Evolutionary conservation across 2,888 invertebrate genomes (phyloP).

Genomic region (Coremacera marginata): DNA sequence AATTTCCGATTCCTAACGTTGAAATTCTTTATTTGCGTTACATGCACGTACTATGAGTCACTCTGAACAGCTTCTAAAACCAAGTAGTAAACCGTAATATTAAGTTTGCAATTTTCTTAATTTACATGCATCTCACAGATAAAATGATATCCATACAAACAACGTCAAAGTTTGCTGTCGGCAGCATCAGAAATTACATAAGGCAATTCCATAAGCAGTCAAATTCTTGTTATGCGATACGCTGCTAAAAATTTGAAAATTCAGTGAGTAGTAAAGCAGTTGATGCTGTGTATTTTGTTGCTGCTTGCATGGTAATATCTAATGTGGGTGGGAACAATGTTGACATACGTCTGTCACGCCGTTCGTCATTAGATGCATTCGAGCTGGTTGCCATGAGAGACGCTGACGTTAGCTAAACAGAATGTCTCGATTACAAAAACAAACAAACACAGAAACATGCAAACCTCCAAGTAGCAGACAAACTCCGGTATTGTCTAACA

Average conservation of each 20-base stretch:
- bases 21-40: background rate
- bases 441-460: background rate
- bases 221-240: background rate
- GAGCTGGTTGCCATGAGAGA: background rate
- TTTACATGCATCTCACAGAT: constrained; percentile 44
- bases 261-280: background rate
- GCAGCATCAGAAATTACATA: background rate
- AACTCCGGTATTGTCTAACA: constrained; percentile 8
- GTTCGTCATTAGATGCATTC: background rate
- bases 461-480: background rate
- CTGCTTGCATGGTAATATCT: background rate
- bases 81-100: constrained; percentile 41
- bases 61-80: background rate
- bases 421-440: background rate
- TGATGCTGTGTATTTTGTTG: background rate
- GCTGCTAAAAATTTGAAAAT: background rate
- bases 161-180: background rate
- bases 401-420: constrained; percentile 16
- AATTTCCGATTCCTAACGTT: background rate
- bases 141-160: constrained; percentile 1
- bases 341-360: background rate
- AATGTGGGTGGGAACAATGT: background rate
- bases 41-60: background rate
- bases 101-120: constrained; percentile 48
- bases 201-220: background rate